phyloP scores from a whole-genome alignment of 2,113 vertebrate genomes.

The Platichthys stellatus region DNA sequence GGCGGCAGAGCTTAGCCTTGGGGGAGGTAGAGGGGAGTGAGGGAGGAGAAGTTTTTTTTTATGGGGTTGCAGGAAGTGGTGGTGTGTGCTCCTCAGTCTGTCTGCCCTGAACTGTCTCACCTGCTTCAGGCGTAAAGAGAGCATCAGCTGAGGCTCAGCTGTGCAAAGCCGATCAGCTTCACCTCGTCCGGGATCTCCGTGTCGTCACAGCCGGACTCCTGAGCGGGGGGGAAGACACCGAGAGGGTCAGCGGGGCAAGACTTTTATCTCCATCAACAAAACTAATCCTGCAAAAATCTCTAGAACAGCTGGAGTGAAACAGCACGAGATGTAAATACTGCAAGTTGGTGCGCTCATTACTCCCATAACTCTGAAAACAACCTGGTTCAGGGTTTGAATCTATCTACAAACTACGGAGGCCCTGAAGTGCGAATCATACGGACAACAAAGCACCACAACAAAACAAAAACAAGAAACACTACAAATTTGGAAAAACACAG shows the following conservation, averaged over 20 bases:
- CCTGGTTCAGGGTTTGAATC: too few species aligned
- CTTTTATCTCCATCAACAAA: not conserved
- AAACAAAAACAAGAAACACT: too few species aligned
- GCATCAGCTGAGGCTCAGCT: conserved; percentile 96
- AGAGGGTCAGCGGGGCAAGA: conserved; percentile 3
- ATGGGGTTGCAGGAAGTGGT: conserved; percentile 40
- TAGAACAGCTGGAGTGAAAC: too few species aligned
- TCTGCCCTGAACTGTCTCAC: conserved; percentile 84
- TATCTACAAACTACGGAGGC: too few species aligned
- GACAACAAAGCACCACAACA: too few species aligned
- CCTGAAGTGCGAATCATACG: too few species aligned
- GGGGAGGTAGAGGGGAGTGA: conserved; percentile 58
- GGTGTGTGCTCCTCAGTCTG: conserved; percentile 75
- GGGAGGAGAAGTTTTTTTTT: conserved; percentile 63
- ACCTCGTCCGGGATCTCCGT: conserved; percentile 95
- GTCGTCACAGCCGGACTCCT: conserved; percentile 94
- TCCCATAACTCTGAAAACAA: not conserved
- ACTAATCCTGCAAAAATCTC: too few species aligned
- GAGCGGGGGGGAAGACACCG: conserved; percentile 49
- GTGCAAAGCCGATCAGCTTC: conserved; percentile 98
- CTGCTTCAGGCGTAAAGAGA: conserved; percentile 74
- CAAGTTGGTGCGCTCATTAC: not conserved
- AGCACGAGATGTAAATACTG: too few species aligned
- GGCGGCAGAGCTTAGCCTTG: conserved; percentile 31
- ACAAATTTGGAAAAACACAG: too few species aligned